These are phyloP conservation scores for Megalops atlanticus DNA, from an alignment of 2,113 vertebrate genomes.

Conservation along the genomic window DNA sequence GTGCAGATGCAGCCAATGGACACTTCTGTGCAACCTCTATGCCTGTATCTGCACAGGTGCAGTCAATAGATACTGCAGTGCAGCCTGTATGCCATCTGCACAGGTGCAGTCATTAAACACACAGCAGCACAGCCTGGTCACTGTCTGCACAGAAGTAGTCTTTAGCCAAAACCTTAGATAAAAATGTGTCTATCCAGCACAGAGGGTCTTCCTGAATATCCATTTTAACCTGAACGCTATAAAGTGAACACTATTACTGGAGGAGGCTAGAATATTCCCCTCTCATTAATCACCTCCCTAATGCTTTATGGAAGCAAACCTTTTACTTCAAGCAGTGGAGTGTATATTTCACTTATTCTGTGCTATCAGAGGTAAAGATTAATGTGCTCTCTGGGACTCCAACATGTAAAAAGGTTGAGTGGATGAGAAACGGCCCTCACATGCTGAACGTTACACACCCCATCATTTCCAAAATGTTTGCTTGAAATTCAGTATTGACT, in stretches of 20 bases:
- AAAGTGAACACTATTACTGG: constrained; percentile 58
- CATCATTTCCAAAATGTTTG: constrained; percentile 47
- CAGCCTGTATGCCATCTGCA: too few relatives aligned
- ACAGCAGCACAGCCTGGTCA: not conserved
- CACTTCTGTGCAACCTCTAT: not conserved
- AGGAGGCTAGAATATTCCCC: constrained; percentile 43
- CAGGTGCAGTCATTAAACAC: not conserved
- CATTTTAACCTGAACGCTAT: constrained; percentile 58
- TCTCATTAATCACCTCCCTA: constrained; percentile 63
- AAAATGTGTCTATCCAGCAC: constrained; percentile 11
- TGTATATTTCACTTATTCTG: constrained; percentile 41
- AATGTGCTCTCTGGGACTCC: constrained; percentile 54
- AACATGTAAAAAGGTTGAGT: constrained; percentile 32
- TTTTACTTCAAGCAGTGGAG: constrained; percentile 49
- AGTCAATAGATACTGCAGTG: too few relatives aligned
- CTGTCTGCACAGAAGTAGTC: constrained; percentile 4
- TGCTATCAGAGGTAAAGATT: constrained; percentile 53
- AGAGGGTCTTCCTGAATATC: constrained; percentile 50
- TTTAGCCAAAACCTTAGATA: not conserved
- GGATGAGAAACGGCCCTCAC: constrained; percentile 12
- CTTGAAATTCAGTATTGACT: constrained; percentile 58
- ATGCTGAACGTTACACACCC: constrained; percentile 14
- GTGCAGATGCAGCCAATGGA: not conserved
- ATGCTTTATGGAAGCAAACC: constrained; percentile 53
- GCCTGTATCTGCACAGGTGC: not conserved